These are phyloP conservation scores for Hydractinia symbiolongicarpus DNA, from an alignment of 30 jellyfish, hydroid and myxozoan genomes.

Conservation along the genomic window DNA sequence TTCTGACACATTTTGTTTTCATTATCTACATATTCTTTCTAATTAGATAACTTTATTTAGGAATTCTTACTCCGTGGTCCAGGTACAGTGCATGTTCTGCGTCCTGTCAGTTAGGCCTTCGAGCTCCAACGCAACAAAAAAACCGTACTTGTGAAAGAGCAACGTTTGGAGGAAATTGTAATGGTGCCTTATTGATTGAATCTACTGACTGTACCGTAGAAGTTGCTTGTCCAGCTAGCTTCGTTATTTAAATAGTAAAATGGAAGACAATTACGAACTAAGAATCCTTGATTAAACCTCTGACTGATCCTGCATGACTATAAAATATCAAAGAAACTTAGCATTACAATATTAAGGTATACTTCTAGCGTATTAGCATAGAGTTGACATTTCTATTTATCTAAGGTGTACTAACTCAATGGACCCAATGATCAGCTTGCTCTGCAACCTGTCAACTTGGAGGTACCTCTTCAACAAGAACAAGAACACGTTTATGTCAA, in stretches of 20 bases:
- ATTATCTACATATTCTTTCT: no score
- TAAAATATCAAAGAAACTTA: no score
- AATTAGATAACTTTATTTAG: no score
- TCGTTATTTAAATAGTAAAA: no score
- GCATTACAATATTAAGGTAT: no score
- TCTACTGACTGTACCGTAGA: not conserved
- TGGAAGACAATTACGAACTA: no score
- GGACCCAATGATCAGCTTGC: constrained; percentile 17
- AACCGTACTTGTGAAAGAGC: constrained; percentile 5
- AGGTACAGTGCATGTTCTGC: not conserved
- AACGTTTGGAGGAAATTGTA: constrained; percentile 18
- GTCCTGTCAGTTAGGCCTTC: not conserved
- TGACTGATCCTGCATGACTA: no score
- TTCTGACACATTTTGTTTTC: no score
- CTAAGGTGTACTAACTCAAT: not conserved
- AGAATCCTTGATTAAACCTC: no score
- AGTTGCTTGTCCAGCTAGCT: constrained; percentile 3
- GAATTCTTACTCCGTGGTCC: not conserved
- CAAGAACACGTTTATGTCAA: constrained; percentile 6
- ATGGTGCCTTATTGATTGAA: not conserved
- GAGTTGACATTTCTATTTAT: no score
- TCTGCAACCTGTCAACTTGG: constrained; percentile 10
- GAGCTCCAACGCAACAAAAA: constrained; percentile 13
- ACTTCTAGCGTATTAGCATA: no score
- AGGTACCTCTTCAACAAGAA: not conserved